Evolutionary conservation across 23 tunicate genomes (phyloP), one percentile per base, ranked within the genome.

Genomic region (Ascidia mentula): DNA sequence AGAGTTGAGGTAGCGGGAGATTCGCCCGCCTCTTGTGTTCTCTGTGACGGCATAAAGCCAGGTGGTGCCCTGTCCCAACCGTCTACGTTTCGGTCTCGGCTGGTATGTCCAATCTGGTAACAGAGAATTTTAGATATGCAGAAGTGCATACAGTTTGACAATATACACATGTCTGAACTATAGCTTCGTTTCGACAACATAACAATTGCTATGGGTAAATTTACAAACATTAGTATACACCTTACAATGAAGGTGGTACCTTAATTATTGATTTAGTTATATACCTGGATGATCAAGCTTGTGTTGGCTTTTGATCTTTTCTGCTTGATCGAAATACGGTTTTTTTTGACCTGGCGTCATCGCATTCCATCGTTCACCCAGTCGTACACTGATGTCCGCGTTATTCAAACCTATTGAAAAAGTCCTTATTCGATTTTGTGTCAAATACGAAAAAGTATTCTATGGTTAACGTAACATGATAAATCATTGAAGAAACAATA

Each of bases 281-380:
- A 20, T 76, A 91, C 97, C 97, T 36, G 97, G 97, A 74, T 87
- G 88, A 40, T 92, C 89, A 34, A 45, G 83, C 37, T 83, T 92
- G 79, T 92, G 97, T 32, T 92, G 89, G 34, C 73, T 76, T 86
- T 92, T 92, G 13, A 92, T 92, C 59, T 78, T 87, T 34, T 80
- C 97, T 0, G 97, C 97, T 76, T 92, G 89, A 74, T 92, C 97
- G 75, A 69, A 92, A 40, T 80, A 92, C 0, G 97, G 97, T 74
- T 92, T 92, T 40, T 92, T 92, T 32, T 92, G 82, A 28, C 78
- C 89, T 26, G 85, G 69, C 18, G 82, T 87, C 86, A 92, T 75
- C 0, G 77, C 74, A 36, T 84, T 75, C 97, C 97, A 92, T 34
- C 78, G 88, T 38, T 92, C 97, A 37, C 97, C 97, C 32, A 92